Evolutionary conservation across 1,140 invertebrate species (phyloP), one percentile per base, ranked within the genome.

Genomic region (Sycophila sp.): DNA sequence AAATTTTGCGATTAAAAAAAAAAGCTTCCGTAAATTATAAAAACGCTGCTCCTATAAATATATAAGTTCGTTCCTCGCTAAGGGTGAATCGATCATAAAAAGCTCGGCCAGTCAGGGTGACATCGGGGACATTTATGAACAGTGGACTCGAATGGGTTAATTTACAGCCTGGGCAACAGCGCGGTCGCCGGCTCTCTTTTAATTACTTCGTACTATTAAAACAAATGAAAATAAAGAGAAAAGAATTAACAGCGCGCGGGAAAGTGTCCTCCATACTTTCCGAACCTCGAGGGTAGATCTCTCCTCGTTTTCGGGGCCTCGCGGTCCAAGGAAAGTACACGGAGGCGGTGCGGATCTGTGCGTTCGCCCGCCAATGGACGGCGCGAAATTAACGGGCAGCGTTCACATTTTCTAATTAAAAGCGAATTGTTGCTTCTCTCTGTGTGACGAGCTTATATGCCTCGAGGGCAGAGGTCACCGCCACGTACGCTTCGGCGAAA

Each of bases 181-280:
- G n/a, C 7, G 11, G 42, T 17, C 19, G 7, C 2, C 7, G 15
- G 0, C 2, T 32, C 49, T n/a, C n/a, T n/a, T 53, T 65, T 65
- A 53, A 65, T 65, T 53, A 65, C 34, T 65, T 65, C 53, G n/a
- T 19, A 26, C 34, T 32, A 36, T 65, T 38, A 65, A 65, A 65
- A 53, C 34, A 53, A 65, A 51, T 65, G 62, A 65, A 65, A 40
- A 30, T 53, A 53, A 65, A 28, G 34, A 53, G 47, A 53, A 53
- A 65, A 65, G 22, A 53, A 53, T 53, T 65, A 63, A 38, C n/a
- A n/a, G 47, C 34, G 17, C 7, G 24, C 7, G 42, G 13, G 42
- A 47, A 47, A 22, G 7, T 38, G 19, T n/a, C n/a, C n/a, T n/a
- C n/a, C n/a, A 63, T 49, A 63, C 42, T 49, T 49, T 17, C 17